A percentile compares a stretch with the other conserved stretches of the same genome.
Conservation (phyloP, 2,113 vertebrate genomes). For the Columbina picui region DNA sequence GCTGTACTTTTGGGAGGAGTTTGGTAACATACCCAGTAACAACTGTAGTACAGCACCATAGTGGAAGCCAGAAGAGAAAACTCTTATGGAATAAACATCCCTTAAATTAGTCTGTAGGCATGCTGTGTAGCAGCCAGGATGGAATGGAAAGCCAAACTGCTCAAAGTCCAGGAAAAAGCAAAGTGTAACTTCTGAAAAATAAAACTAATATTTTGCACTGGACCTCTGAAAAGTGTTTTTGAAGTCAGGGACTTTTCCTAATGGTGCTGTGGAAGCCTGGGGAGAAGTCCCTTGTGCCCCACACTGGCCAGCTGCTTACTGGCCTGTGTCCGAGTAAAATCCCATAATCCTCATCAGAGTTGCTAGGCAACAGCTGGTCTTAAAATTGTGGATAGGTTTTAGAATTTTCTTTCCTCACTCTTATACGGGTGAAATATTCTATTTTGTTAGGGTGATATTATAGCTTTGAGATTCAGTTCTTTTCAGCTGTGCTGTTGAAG, state of each 20-base stretch:
- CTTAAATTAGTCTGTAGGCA: not conserved
- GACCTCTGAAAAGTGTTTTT: not conserved
- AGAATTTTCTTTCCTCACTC: not conserved
- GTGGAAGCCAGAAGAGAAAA: not conserved
- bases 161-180: not conserved
- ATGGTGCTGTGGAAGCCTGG: fast-evolving
- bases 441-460: not conserved
- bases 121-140: not conserved
- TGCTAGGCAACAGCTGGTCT: not conserved
- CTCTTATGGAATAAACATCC: not conserved
- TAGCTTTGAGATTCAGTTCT: not conserved
- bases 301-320: not conserved
- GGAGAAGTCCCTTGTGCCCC: not conserved
- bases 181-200: not conserved
- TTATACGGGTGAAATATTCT: not conserved
- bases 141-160: not conserved
- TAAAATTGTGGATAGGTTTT: not conserved
- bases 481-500: constrained; percentile 8
- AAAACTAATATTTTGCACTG: not conserved
- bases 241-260: not conserved
- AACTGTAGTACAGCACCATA: not conserved
- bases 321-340: not conserved
- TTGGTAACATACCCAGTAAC: not conserved
- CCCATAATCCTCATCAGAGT: not conserved
- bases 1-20: not conserved